Conservation (phyloP, 2,888 invertebrate genomes). For the Dusona sp. region DNA sequence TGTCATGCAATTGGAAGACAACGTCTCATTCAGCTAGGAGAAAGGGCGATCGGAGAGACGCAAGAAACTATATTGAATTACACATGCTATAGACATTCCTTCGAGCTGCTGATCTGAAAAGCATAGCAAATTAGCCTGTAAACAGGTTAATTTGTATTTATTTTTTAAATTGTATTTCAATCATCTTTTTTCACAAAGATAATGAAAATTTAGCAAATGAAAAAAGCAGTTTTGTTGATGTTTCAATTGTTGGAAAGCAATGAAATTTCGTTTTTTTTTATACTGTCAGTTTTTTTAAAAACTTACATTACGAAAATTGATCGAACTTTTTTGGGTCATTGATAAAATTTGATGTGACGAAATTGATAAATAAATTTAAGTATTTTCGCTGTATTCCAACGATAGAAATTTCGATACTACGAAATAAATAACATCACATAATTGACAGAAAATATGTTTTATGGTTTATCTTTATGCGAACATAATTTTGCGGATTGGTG, state of each 20-base stretch:
- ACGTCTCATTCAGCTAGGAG: constrained; percentile 62
- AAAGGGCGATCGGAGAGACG: constrained; percentile 21
- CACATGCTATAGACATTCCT: constrained; percentile 69
- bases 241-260: neutral
- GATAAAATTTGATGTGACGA: neutral
- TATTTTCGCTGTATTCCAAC: neutral
- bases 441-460: neutral
- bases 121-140: constrained; percentile 9
- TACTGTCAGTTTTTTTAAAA: neutral
- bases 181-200: neutral
- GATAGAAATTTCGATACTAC: neutral
- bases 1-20: constrained; percentile 69
- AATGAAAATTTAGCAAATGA: neutral
- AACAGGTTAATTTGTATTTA: constrained; percentile 5
- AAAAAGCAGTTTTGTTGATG: neutral
- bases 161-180: neutral
- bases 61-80: constrained; percentile 60
- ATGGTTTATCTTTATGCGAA: neutral
- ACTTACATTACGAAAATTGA: neutral
- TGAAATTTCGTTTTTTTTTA: neutral
- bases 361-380: neutral
- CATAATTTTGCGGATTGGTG: neutral
- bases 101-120: constrained; percentile 49
- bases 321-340: neutral
- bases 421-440: neutral